Base-by-base conservation (phyloP, 2,113 vertebrate genomes). In the Malurus cyaneus region DNA sequence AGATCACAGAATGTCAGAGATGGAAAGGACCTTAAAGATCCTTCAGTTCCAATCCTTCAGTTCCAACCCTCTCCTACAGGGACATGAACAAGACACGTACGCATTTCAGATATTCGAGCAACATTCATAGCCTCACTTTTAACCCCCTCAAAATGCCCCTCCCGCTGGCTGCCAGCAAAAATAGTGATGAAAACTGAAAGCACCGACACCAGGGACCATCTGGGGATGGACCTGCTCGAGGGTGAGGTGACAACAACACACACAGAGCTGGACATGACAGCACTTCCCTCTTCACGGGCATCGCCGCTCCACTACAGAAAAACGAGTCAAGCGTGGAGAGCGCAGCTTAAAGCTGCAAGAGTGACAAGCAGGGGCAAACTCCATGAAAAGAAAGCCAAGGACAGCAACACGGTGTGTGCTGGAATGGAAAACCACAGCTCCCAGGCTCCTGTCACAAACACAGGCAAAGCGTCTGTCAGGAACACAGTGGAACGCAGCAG, bases 321-420 rank as follows among this genome's bases (percentile, higher is more conserved):
- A 50, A 4, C 17, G 5, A 8, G 16, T 9, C 44, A 18, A 21
- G 49, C 7, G 4, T 2, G 8, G 50, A 87, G 34, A 54, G 8
- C 6, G 11, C 32, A 23, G 67, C 41, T 54, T 29, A 18, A 60
- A 74, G 21, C 1, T 18, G 5, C n/a, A 36, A 20, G 23, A 5
- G 4, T 11, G 54, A 62, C 6, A 28, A 39, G 39, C 39, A 11
- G 44, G 26, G 17, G 59, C 54, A 53, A 42, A 53, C 26, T 25
- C 56, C 13, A 29, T 1, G 8, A 59, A 32, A 41, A 82, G 49
- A 23, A 62, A 65, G 78, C 26, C 41, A 41, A 50, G 52, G 46
- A 18, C 13, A 59, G 67, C 1, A 0, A 54, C 32, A 18, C 34
- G 25, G 21, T 8, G 6, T 6, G 34, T 1, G 1, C 1, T 19